phyloP scores from a whole-genome alignment of 2,797 vertebrate genomes.

The Falco cherrug region DNA sequence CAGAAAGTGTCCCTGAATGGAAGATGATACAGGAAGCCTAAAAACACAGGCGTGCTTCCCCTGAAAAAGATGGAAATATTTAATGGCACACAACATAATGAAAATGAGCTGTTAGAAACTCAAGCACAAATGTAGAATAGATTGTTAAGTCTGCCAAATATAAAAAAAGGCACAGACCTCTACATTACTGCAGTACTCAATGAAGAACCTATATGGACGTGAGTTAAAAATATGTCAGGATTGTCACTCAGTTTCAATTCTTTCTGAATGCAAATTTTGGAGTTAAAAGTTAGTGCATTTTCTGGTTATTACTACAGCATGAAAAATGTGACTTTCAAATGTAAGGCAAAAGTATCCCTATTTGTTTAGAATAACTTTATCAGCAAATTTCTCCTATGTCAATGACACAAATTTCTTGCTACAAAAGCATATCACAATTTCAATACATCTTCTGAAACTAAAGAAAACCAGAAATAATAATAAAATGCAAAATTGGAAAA shows the following conservation, averaged over 20 bases:
- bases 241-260: not conserved
- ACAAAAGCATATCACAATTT: not conserved
- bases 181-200: not conserved
- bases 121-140: conserved; percentile 36
- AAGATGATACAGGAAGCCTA: not conserved
- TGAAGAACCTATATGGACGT: not conserved
- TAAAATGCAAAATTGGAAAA: not conserved
- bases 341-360: not conserved
- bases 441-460: not conserved
- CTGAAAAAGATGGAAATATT: not conserved
- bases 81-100: not conserved
- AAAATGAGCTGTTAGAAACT: conserved; percentile 40
- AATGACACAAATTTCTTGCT: not conserved
- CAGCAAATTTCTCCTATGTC: not conserved
- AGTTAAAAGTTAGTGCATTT: not conserved
- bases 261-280: not conserved
- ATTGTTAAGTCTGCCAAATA: not conserved
- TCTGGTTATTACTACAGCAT: not conserved
- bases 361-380: not conserved
- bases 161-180: not conserved
- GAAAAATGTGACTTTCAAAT: not conserved
- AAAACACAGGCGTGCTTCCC: not conserved
- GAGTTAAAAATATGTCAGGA: not conserved
- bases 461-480: not conserved
- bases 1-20: not conserved